Conservation (phyloP, 2,113 vertebrate species). For the Loxodonta africana region DNA sequence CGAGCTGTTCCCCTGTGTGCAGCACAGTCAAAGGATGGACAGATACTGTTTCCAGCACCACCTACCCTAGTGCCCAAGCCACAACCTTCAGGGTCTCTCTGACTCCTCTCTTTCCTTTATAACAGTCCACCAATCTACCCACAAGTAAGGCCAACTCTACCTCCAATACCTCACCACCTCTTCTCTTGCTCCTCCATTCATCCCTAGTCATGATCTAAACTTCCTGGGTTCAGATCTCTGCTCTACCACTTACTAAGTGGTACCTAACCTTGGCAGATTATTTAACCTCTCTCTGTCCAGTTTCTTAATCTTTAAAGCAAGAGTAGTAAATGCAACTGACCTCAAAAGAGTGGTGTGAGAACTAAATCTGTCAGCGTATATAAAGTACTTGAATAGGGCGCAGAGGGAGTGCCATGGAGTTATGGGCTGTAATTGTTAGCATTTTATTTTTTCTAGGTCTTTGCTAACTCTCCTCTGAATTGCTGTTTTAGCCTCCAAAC, state of each 20-base stretch:
- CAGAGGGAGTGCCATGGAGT: not conserved
- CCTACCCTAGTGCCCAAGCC: not conserved
- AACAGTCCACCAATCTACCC: too few relatives aligned
- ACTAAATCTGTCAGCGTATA: not conserved
- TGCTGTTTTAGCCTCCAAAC: not conserved
- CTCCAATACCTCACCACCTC: not conserved
- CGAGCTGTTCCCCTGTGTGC: not conserved
- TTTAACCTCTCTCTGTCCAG: not conserved
- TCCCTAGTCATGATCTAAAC: not conserved
- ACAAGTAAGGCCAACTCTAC: fast-evolving
- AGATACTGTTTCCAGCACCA: not conserved
- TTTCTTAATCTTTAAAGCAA: not conserved
- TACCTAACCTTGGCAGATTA: not conserved
- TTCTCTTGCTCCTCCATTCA: not conserved
- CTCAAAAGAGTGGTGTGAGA: not conserved
- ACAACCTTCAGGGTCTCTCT: not conserved
- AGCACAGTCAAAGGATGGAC: not conserved
- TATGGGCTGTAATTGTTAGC: too few relatives aligned
- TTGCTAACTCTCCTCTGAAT: not conserved
- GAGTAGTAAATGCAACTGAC: not conserved
- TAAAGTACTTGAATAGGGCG: not conserved
- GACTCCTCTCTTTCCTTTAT: not conserved
- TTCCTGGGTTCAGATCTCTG: not conserved
- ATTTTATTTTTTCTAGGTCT: not conserved
- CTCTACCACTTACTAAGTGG: not conserved